Percentiles rank a stretch among this genome's conserved stretches.
These are phyloP conservation scores for Platanista minor DNA, from an alignment of 2,113 vertebrate genomes.

Conservation along the genomic window DNA sequence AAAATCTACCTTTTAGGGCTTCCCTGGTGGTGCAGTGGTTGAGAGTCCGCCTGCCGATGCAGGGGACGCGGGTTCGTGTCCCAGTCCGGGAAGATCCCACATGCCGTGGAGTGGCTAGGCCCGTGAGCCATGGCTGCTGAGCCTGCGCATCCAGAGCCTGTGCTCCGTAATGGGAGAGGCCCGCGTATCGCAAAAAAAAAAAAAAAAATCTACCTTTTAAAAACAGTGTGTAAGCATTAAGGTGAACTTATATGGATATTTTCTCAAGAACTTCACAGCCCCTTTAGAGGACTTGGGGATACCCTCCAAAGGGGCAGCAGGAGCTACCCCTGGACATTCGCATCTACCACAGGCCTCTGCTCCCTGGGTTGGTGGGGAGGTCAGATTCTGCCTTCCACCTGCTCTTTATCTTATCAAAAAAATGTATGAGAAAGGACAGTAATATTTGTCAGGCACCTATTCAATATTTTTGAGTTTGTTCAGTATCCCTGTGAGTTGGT, in stretches of 20 bases:
- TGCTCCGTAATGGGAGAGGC: no score
- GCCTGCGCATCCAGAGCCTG: no score
- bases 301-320: not conserved
- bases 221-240: not conserved
- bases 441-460: not conserved
- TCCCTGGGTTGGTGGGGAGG: fast-evolving
- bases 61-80: no score
- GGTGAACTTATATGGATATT: not conserved
- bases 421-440: not conserved
- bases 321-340: no score
- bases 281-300: not conserved
- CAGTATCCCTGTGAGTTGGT: not conserved
- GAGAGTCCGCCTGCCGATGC: no score
- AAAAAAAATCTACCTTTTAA: not conserved
- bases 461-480: not conserved
- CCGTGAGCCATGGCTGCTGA: no score
- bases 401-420: not conserved
- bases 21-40: no score
- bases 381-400: not conserved
- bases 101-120: no score
- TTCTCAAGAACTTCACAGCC: not conserved
- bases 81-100: no score
- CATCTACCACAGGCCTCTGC: not conserved
- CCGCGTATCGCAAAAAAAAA: no score
- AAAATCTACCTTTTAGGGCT: not conserved